These are phyloP conservation scores for Tetragonisca angustula DNA, from an alignment of 2,888 invertebrate species.

Conservation along the genomic window DNA sequence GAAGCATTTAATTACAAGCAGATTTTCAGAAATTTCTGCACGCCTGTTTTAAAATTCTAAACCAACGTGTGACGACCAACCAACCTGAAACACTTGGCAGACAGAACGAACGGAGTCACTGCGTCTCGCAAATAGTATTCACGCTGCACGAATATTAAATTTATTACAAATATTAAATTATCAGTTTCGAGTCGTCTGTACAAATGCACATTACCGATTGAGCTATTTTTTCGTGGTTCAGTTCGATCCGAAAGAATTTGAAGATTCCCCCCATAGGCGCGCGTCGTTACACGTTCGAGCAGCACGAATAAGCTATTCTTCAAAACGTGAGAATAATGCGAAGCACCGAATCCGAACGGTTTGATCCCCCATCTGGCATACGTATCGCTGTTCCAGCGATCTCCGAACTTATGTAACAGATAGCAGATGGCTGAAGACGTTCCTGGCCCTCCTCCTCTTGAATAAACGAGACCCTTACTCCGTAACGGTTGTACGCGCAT, in stretches of 20 bases:
- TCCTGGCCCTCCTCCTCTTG: slow-evolving; percentile 4
- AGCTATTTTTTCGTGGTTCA: not conserved
- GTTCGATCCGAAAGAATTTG: not conserved
- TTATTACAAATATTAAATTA: no score
- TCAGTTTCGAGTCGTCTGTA: not conserved
- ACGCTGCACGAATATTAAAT: no score
- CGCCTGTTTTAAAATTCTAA: no score
- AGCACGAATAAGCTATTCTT: slow-evolving; percentile 40
- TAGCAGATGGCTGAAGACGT: slow-evolving; percentile 45
- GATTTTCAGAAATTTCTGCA: no score
- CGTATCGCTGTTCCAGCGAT: slow-evolving; percentile 25
- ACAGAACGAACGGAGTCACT: no score
- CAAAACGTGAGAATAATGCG: slow-evolving; percentile 57
- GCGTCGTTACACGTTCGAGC: slow-evolving; percentile 10
- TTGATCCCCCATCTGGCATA: slow-evolving; percentile 21
- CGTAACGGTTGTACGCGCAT: slow-evolving; percentile 44
- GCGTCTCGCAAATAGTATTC: no score
- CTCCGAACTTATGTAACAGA: slow-evolving; percentile 55
- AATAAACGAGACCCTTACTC: slow-evolving; percentile 45
- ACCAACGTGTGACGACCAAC: no score
- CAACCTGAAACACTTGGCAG: no score
- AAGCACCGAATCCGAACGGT: slow-evolving; percentile 1
- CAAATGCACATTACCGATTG: not conserved
- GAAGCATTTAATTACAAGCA: no score
- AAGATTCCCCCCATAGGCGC: not conserved